Evolutionary conservation across 2,888 invertebrate genomes (phyloP), one percentile per base, ranked within the genome.

Genomic region (Hirtodrosophila cameraria): DNA sequence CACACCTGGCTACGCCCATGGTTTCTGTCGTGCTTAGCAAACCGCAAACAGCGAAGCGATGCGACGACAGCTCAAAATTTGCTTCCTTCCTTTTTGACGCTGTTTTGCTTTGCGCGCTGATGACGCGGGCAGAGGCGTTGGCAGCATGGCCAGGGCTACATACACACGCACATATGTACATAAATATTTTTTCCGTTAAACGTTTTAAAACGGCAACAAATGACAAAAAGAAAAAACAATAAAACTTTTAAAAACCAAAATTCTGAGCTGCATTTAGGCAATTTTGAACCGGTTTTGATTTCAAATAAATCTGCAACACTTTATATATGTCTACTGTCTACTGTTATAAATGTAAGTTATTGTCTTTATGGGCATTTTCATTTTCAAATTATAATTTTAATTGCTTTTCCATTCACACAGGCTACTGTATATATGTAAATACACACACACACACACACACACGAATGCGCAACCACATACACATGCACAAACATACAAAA

Each of bases 41-140:
- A 70, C 64, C 64, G 58, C 64, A 70, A 66, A 71, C 50, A 33
- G 48, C 61, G 66, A 28, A 53, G 57, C 50, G 57, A 42, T 30
- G 31, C 63, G 50, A 46, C 69, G 49, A 46, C 66, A 62, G 33
- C 52, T 33, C 45, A 46, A 42, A 63, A 46, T 59, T 64, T 46
- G 69, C 59, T 71, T 71, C 71, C 73, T 71, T 73, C 64, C 74
- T 71, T 54, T n/a, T 68, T 39, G 15, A 18, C 42, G 31, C 33
- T 28, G 39, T 39, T n/a, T n/a, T 31, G 23, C 23, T 23, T 5
- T 20, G 18, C 5, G 2, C 12, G 28, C 25, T 41, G 23, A 5
- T 31, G 43, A 27, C 45, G 64, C 3, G 12, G 16, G n/a, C 49
- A 39, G 48, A 23, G 16, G 7, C 30, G 15, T 28, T 27, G 20